Evolutionary conservation across 2,888 invertebrate species (phyloP).

Genomic region (Maniola hyperantus): DNA sequence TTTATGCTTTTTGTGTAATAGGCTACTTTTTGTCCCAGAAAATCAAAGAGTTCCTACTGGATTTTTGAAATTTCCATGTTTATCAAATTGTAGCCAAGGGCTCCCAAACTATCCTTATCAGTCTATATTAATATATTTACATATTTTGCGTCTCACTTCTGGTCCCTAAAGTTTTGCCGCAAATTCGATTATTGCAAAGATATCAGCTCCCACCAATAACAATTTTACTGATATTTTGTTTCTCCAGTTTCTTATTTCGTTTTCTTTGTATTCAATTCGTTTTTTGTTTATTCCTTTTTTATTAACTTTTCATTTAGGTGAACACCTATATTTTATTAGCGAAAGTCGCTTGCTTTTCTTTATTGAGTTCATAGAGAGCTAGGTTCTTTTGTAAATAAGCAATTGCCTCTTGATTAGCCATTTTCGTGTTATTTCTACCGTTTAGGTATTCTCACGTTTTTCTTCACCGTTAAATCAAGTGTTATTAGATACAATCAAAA

Average conservation of each 20-base stretch:
- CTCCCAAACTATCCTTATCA: slow-evolving; percentile 36
- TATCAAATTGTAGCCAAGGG: not conserved
- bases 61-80: too few relatives aligned
- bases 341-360: not conserved
- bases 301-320: slow-evolving; percentile 25
- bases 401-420: not conserved
- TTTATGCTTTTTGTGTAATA: too few relatives aligned
- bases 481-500: too few relatives aligned
- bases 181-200: slow-evolving; percentile 45
- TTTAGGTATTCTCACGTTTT: too few relatives aligned
- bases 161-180: slow-evolving; percentile 42
- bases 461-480: too few relatives aligned
- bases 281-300: slow-evolving; percentile 35
- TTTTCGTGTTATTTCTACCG: not conserved
- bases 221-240: slow-evolving; percentile 40
- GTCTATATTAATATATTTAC: slow-evolving; percentile 46
- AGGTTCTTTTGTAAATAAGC: not conserved
- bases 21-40: too few relatives aligned
- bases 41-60: too few relatives aligned
- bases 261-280: slow-evolving; percentile 39
- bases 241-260: slow-evolving; percentile 35
- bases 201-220: slow-evolving; percentile 41
- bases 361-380: not conserved
- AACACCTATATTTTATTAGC: not conserved
- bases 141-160: slow-evolving; percentile 40